Percentiles rank a stretch among this genome's conserved stretches.
These are phyloP conservation scores for Anomalospiza imberbis DNA, from an alignment of 2,797 vertebrate genomes.

Conservation along the genomic window DNA sequence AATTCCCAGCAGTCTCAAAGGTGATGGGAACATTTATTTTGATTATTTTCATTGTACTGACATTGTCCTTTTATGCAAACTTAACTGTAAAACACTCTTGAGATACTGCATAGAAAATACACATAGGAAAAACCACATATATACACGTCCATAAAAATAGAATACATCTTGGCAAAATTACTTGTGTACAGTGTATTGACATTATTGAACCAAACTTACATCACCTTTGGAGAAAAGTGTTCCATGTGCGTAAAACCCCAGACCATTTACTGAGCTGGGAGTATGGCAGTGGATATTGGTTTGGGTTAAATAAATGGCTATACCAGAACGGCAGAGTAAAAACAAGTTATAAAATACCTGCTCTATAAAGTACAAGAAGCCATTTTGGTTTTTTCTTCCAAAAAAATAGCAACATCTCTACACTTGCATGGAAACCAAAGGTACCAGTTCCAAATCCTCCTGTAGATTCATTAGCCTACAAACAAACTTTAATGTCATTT, in stretches of 20 bases:
- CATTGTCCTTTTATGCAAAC: conserved; percentile 60
- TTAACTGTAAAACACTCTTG: conserved; percentile 63
- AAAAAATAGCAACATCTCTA: background rate
- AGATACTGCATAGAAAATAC: conserved; percentile 74
- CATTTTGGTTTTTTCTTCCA: background rate
- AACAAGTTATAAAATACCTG: background rate
- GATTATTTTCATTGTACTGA: conserved; percentile 43
- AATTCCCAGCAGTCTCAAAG: conserved; percentile 8
- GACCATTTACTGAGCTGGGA: background rate
- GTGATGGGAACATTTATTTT: conserved; percentile 71
- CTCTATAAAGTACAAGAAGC: background rate
- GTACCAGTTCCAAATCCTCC: background rate
- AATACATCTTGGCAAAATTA: conserved; percentile 89
- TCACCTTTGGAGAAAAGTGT: conserved; percentile 27
- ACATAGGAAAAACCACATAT: conserved; percentile 68
- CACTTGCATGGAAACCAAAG: background rate
- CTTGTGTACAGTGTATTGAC: conserved; percentile 80
- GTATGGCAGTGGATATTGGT: conserved; percentile 26
- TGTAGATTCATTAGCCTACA: background rate
- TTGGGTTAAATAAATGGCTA: conserved; percentile 49
- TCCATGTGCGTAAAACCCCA: background rate
- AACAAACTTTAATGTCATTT: background rate
- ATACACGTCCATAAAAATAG: conserved; percentile 92
- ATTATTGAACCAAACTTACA: conserved; percentile 62
- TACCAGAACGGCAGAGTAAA: conserved; percentile 10